These are phyloP conservation scores for Holothuria scabra DNA, from an alignment of 53 echinoderm and acorn worm species.

Conservation along the genomic window DNA sequence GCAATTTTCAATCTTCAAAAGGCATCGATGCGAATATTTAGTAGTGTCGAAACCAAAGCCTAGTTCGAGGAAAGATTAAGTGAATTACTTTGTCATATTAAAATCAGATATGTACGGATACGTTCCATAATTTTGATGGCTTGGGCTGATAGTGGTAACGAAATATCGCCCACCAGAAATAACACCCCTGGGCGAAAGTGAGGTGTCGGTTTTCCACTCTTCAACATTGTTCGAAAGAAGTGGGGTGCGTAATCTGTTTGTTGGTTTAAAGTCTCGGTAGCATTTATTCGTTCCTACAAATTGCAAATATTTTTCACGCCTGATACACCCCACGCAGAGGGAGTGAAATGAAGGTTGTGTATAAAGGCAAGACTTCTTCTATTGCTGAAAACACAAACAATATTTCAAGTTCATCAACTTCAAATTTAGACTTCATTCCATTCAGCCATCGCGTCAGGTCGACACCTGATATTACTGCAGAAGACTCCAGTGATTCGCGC, in stretches of 20 bases:
- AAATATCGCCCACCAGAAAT: constrained; percentile 33
- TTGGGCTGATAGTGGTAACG: constrained; percentile 22
- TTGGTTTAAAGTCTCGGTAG: constrained; percentile 35
- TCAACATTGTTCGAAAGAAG: not conserved
- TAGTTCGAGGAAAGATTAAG: constrained; percentile 20
- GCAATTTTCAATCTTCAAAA: not conserved
- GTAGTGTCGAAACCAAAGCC: constrained; percentile 20
- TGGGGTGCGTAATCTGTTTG: constrained; percentile 37
- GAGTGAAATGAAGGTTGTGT: not conserved
- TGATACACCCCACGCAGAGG: constrained; percentile 37
- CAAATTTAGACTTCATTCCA: constrained; percentile 9
- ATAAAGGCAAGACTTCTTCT: not conserved
- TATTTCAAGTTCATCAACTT: constrained; percentile 39
- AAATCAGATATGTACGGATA: constrained; percentile 22
- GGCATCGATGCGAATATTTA: constrained; percentile 13
- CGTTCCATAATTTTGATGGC: constrained; percentile 22
- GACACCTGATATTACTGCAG: no score
- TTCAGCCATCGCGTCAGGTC: no score
- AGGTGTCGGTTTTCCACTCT: constrained; percentile 23
- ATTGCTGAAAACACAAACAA: constrained; percentile 40
- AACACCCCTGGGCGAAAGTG: constrained; percentile 18
- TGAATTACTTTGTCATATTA: constrained; percentile 44
- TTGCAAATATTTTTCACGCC: constrained; percentile 42
- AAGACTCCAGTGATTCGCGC: no score
- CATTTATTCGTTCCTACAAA: constrained; percentile 35